A percentile compares a stretch with the other conserved stretches of the same genome.
These are phyloP conservation scores for Carassius auratus DNA, from an alignment of 2,113 vertebrate species.

Conservation along the genomic window DNA sequence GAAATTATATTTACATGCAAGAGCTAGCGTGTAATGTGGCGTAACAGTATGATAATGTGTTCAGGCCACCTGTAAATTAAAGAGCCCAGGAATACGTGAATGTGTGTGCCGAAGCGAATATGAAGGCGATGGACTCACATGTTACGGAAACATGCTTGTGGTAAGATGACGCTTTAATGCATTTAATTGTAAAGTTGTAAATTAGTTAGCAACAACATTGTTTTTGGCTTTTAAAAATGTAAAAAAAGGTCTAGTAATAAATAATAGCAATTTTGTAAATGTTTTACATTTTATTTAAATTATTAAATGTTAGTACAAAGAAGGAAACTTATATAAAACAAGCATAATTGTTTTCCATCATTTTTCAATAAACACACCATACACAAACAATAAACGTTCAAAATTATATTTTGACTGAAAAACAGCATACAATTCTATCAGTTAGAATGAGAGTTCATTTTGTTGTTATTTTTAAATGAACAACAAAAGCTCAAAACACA, in stretches of 20 bases:
- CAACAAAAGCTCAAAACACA: too few relatives aligned
- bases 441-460: too few relatives aligned
- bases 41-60: neutral
- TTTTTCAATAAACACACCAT: too few relatives aligned
- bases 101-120: slow-evolving; percentile 82
- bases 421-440: too few relatives aligned
- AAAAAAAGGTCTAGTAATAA: neutral
- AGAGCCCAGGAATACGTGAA: slow-evolving; percentile 69
- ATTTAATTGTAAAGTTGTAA: neutral
- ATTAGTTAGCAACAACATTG: neutral
- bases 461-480: too few relatives aligned
- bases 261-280: neutral
- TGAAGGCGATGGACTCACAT: slow-evolving; percentile 81
- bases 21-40: neutral
- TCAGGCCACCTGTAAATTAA: slow-evolving; percentile 83
- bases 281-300: neutral
- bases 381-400: too few relatives aligned
- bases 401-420: too few relatives aligned
- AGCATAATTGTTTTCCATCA: too few relatives aligned
- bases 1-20: neutral
- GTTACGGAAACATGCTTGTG: slow-evolving; percentile 82
- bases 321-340: neutral
- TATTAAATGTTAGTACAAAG: neutral
- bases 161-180: slow-evolving; percentile 47
- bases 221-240: neutral